A percentile compares a stretch with the other conserved stretches of the same genome.
phyloP scores from a whole-genome alignment of 1,140 invertebrate genomes.

The Lordiphosa collinella region DNA sequence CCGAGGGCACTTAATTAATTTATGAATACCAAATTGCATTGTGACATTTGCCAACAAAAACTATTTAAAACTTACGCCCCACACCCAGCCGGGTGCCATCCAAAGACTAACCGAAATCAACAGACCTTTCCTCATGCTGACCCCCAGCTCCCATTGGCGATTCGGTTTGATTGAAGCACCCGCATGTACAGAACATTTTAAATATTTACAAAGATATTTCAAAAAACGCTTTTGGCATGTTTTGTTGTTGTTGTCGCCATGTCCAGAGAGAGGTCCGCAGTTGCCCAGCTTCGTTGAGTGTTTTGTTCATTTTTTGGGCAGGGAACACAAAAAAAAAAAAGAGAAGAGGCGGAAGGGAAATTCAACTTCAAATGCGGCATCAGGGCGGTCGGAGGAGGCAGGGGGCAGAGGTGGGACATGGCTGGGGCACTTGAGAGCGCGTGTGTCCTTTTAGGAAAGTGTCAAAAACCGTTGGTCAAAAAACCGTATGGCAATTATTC shows the following conservation, averaged over 20 bases:
- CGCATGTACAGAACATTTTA: conserved; percentile 75
- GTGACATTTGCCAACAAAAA: conserved; percentile 70
- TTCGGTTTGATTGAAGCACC: conserved; percentile 74
- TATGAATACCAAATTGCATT: conserved; percentile 74
- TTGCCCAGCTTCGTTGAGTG: conserved; percentile 36
- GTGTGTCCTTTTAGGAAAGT: conserved; percentile 78
- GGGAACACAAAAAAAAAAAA: neutral
- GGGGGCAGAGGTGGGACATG: neutral
- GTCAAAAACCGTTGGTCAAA: conserved; percentile 79
- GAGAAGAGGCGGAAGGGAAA: conserved; percentile 34
- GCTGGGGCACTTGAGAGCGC: conserved; percentile 52
- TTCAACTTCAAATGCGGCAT: conserved; percentile 69
- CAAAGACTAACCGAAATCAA: conserved; percentile 13
- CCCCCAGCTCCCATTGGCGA: conserved; percentile 27
- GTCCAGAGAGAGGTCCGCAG: conserved; percentile 35
- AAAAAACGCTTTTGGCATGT: conserved; percentile 75
- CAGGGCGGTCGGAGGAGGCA: conserved; percentile 24
- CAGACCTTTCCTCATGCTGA: conserved; percentile 14
- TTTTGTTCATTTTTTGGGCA: conserved; percentile 67
- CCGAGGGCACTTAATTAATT: conserved; percentile 65
- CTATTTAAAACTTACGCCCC: conserved; percentile 67
- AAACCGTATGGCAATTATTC: conserved; percentile 80
- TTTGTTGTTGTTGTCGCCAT: conserved; percentile 39
- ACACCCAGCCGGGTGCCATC: too few species aligned
- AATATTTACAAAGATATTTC: conserved; percentile 78